Evolutionary conservation across 1,140 invertebrate species (phyloP).

Genomic region (Gryllus bimaculatus): DNA sequence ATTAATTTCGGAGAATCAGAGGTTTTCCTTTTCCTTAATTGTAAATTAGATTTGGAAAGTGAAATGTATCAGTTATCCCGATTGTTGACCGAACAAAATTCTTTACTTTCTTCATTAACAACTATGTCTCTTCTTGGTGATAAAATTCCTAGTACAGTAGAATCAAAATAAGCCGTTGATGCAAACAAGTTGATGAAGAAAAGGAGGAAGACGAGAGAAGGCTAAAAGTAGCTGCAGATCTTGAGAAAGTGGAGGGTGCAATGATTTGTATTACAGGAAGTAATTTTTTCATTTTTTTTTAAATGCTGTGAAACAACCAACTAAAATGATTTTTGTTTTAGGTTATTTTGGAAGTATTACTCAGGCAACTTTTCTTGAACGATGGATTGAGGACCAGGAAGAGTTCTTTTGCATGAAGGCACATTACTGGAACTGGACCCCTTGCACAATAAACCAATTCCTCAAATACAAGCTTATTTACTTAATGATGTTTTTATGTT

Average conservation of each 20-base stretch:
- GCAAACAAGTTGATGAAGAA: conserved; percentile 47
- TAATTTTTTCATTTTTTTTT: background rate
- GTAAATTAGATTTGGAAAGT: conserved; percentile 74
- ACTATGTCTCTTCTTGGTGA: conserved; percentile 61
- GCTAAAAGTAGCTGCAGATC: conserved; percentile 64
- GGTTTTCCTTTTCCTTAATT: background rate
- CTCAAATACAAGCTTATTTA: conserved; percentile 84
- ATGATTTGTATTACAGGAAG: conserved; percentile 44
- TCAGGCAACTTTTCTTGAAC: too few species aligned
- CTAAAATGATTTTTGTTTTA: conserved; percentile 11
- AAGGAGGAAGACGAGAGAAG: conserved; percentile 51
- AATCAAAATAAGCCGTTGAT: conserved; percentile 38
- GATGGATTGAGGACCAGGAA: too few species aligned
- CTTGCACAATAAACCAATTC: conserved; percentile 73
- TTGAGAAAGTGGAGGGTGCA: conserved; percentile 83
- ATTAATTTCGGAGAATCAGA: background rate
- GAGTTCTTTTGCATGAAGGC: conserved; percentile 77
- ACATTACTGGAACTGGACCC: conserved; percentile 83
- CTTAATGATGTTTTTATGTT: conserved; percentile 79
- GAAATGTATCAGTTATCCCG: conserved; percentile 99
- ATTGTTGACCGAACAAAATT: conserved; percentile 87
- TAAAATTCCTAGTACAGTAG: conserved; percentile 35
- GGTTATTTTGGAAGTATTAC: conserved; percentile 60
- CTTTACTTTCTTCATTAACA: conserved; percentile 69
- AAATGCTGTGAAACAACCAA: too few species aligned